Base-by-base conservation (phyloP, 2,888 invertebrate species). In the Zele albiditarsus region DNA sequence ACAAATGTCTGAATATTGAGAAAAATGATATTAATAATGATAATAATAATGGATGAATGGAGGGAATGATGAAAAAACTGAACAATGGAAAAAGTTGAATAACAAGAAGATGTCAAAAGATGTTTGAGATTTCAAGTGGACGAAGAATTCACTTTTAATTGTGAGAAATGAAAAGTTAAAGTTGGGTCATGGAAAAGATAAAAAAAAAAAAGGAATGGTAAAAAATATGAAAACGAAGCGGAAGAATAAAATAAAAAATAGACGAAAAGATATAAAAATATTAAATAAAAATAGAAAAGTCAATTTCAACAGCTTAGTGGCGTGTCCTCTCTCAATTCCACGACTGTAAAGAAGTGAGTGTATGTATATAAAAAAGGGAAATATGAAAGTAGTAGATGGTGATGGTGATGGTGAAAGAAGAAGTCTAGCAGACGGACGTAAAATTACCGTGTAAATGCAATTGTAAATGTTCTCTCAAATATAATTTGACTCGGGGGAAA, bases 371-470 rank as follows among this genome's bases (percentile, higher is more conserved):
- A n/a, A 8, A 53, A 20, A 53, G 20, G n/a, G 10, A 53, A 20
- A 53, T 53, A 53, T 53, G 20, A 20, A 23, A 53, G 53, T 20
- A 20, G 53, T 53, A 20, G 53, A n/a, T 8, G 53, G 53, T 20
- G 16, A n/a, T n/a, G 14, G 42, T 42, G n/a, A n/a, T 46, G n/a
- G 46, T 46, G 16, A n/a, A 46, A 53, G 53, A 53, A 53, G 53
- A 53, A 53, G 53, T 20, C 31, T 31, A 63, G 16, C 33, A 63
- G 33, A 63, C 31, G 31, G 68, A 78, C 65, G 78, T 60, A 70
- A 80, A 80, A 82, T 78, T 80, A 80, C 77, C 76, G 82, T 79
- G 76, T 76, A 82, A 82, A 82, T 74, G 77, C 77, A 76, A 81
- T 80, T 78, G 80, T 78, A 80, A 79, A 80, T 74, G 77, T 73